Evolutionary conservation across 2,113 vertebrate species (phyloP).

Genomic region (Eulemur rufifrons): DNA sequence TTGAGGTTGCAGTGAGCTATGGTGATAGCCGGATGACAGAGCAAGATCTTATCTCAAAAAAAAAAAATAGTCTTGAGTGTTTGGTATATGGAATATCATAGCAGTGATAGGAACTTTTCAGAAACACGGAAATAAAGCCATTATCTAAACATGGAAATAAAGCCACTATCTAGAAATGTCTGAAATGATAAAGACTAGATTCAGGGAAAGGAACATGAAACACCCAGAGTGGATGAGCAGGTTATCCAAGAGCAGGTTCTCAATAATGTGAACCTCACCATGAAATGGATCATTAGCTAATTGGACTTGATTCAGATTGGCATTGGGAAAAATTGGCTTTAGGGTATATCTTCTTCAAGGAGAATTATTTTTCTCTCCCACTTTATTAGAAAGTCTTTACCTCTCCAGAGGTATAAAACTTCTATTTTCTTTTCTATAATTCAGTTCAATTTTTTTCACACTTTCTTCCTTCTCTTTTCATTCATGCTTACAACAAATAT

Average conservation of each 20-base stretch:
- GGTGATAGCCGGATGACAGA: too few relatives aligned
- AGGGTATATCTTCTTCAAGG: not conserved
- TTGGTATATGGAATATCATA: not conserved
- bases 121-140: not conserved
- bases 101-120: not conserved
- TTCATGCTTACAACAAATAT: not conserved
- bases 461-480: not conserved
- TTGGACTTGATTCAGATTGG: not conserved
- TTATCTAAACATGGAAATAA: not conserved
- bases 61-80: not conserved
- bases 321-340: not conserved
- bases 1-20: too few relatives aligned
- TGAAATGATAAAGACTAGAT: not conserved
- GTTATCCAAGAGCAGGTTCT: not conserved
- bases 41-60: too few relatives aligned
- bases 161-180: not conserved
- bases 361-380: not conserved
- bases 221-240: not conserved
- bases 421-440: not conserved
- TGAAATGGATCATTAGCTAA: not conserved
- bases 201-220: not conserved
- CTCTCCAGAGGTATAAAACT: not conserved
- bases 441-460: not conserved
- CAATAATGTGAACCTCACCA: not conserved
- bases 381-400: not conserved